phyloP scores from a whole-genome alignment of 2,113 vertebrate species.

The Shinisaurus crocodilurus region DNA sequence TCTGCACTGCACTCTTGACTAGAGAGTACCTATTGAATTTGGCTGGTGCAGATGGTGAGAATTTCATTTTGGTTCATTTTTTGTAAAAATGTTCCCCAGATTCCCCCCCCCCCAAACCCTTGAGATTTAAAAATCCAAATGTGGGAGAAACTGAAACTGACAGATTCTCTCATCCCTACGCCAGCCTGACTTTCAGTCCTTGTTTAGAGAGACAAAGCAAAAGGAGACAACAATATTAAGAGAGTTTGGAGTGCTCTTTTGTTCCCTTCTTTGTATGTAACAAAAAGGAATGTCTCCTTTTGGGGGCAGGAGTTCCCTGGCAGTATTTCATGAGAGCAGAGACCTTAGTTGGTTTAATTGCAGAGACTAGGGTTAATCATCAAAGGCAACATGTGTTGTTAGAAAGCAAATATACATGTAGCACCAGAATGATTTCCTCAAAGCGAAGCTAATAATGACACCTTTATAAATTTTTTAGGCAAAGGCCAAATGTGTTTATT shows the following conservation, averaged over 20 bases:
- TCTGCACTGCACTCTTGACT: too few relatives aligned
- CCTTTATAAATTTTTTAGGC: neutral
- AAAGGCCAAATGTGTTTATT: neutral
- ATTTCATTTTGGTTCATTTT: too few relatives aligned
- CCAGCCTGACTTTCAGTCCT: too few relatives aligned
- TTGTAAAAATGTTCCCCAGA: too few relatives aligned
- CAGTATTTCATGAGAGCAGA: neutral
- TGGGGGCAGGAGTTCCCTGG: neutral
- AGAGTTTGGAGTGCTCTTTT: neutral
- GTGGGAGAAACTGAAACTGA: too few relatives aligned
- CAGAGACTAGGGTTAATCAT: slow-evolving; percentile 4
- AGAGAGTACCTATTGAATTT: too few relatives aligned
- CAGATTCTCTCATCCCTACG: too few relatives aligned
- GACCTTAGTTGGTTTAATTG: slow-evolving; percentile 11
- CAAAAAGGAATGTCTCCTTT: neutral
- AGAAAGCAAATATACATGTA: neutral
- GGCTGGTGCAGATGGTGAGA: too few relatives aligned
- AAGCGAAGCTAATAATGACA: neutral
- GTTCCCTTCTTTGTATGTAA: neutral
- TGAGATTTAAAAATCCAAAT: too few relatives aligned
- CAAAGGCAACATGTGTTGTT: rapidly evolving
- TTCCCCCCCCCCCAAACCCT: too few relatives aligned
- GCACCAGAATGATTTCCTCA: neutral
- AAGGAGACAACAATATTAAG: too few relatives aligned
- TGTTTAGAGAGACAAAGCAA: too few relatives aligned